Conservation (phyloP, 2,888 invertebrate species). For the Petrolisthes manimaculis region DNA sequence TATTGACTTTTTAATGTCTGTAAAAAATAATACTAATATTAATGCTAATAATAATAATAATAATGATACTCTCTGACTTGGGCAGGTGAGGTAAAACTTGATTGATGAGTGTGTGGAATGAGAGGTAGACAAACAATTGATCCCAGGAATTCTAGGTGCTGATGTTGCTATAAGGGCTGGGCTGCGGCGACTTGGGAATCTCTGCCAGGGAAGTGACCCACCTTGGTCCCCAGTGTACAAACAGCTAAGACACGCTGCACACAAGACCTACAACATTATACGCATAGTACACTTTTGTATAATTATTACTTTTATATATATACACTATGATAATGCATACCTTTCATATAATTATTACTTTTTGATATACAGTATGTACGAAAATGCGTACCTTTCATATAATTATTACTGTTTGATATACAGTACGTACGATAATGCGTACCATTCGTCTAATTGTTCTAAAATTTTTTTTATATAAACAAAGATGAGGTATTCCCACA, state of each 20-base stretch:
- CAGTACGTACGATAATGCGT: too few relatives aligned
- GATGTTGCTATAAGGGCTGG: constrained; percentile 54
- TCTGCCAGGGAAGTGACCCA: constrained; percentile 55
- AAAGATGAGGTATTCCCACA: too few relatives aligned
- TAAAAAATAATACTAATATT: neutral
- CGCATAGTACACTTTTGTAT: neutral
- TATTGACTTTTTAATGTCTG: constrained; percentile 19
- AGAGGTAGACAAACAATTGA: constrained; percentile 33
- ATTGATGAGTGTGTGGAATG: constrained; percentile 26
- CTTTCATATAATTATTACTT: too few relatives aligned
- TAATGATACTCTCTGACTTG: constrained; percentile 24
- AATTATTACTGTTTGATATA: too few relatives aligned
- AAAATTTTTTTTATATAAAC: too few relatives aligned
- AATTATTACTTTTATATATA: too few relatives aligned
- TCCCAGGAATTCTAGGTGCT: constrained; percentile 49
- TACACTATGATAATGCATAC: too few relatives aligned
- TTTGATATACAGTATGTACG: too few relatives aligned
- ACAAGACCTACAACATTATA: constrained; percentile 8
- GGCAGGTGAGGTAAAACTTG: constrained; percentile 28
- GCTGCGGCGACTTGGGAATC: constrained; percentile 47
- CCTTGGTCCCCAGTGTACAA: constrained; percentile 55
- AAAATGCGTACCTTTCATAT: too few relatives aligned
- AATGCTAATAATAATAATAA: too few relatives aligned
- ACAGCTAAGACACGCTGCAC: constrained; percentile 43
- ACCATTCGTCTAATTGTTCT: too few relatives aligned